Conservation (phyloP, 35 echinoderm and acorn worm species). For the Ptychodera flava region DNA sequence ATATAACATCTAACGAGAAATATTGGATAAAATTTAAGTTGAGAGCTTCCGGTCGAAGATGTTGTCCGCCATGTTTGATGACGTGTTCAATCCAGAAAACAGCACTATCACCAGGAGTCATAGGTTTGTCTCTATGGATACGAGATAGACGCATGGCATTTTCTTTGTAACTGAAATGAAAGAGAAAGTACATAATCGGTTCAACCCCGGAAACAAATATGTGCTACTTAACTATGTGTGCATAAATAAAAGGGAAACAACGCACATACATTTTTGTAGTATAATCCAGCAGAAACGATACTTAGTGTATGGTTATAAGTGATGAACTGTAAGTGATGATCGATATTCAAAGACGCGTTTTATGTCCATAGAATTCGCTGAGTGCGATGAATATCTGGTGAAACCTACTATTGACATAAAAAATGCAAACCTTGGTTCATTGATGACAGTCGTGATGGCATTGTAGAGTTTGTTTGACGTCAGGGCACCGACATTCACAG, state of each 20-base stretch:
- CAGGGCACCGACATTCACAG: conserved; percentile 4
- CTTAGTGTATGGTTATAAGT: too few relatives aligned
- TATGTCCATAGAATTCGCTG: too few relatives aligned
- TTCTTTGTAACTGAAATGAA: conserved; percentile 26
- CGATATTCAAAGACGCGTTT: too few relatives aligned
- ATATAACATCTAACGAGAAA: conserved; percentile 22
- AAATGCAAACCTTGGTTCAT: conserved; percentile 22
- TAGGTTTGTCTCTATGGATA: conserved; percentile 37
- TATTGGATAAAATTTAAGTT: conserved; percentile 33
- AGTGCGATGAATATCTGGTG: too few relatives aligned
- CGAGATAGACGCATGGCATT: conserved; percentile 17
- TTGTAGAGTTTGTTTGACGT: conserved; percentile 5
- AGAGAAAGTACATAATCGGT: too few relatives aligned
- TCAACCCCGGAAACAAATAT: too few relatives aligned
- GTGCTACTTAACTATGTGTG: too few relatives aligned
- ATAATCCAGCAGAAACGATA: too few relatives aligned
- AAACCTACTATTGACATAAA: too few relatives aligned
- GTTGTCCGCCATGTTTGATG: conserved; percentile 44
- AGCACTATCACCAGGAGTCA: conserved; percentile 30
- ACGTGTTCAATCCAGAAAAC: conserved; percentile 75
- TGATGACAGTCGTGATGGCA: conserved; percentile 5
- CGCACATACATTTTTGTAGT: too few relatives aligned
- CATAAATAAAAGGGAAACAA: too few relatives aligned
- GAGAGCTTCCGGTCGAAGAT: conserved; percentile 28
- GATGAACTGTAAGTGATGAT: too few relatives aligned